A percentile compares a stretch with the other conserved stretches of the same genome.
These are phyloP conservation scores for Urocynchramus pylzowi DNA, from an alignment of 2,113 vertebrate species.

Conservation along the genomic window DNA sequence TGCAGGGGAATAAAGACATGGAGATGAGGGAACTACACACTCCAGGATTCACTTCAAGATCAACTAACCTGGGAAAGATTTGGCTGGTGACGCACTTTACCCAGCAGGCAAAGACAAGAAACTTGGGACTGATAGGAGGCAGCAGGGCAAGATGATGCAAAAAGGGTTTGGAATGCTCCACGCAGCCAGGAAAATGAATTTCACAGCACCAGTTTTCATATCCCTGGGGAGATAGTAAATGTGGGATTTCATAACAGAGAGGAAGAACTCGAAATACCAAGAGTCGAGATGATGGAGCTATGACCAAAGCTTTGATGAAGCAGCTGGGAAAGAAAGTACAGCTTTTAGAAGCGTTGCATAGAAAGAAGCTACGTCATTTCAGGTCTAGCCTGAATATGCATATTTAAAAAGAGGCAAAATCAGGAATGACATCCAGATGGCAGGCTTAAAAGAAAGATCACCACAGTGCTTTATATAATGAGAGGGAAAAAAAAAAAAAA, in stretches of 20 bases:
- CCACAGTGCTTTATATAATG: constrained; percentile 15
- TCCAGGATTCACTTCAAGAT: neutral
- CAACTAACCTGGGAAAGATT: neutral
- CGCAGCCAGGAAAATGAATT: neutral
- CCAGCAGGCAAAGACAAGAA: neutral
- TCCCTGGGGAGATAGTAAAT: neutral
- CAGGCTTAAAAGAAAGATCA: constrained; percentile 43
- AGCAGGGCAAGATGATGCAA: neutral
- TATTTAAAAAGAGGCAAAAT: constrained; percentile 40
- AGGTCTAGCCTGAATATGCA: constrained; percentile 37
- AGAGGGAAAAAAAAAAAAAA: neutral
- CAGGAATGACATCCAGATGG: constrained; percentile 57
- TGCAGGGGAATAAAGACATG: neutral
- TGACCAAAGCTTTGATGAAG: neutral
- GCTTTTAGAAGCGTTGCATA: neutral
- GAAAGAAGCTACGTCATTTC: constrained; percentile 37
- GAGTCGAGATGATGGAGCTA: neutral
- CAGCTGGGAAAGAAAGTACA: neutral
- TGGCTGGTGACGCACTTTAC: neutral
- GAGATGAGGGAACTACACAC: neutral
- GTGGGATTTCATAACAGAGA: neutral
- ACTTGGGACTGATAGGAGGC: neutral
- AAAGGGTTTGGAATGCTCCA: neutral
- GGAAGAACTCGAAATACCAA: neutral
- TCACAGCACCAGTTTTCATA: neutral